Evolutionary conservation across 1,140 invertebrate genomes (phyloP).

Genomic region (Caenorhabditis inopinata): DNA sequence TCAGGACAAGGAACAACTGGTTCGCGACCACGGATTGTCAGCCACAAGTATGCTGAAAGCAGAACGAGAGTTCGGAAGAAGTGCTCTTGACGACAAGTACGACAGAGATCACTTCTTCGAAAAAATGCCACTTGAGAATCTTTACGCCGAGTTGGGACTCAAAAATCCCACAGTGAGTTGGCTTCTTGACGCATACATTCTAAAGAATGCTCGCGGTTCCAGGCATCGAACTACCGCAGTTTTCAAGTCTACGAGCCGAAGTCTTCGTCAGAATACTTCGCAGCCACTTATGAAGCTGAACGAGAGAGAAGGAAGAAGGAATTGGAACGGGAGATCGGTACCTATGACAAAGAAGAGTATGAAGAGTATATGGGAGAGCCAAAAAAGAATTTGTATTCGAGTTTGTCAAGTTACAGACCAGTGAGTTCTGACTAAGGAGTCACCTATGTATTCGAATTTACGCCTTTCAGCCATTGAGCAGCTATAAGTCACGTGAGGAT

Average conservation of each 20-base stretch:
- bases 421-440: background rate
- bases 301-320: conserved; percentile 34
- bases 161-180: conserved; percentile 14
- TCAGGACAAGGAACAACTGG: conserved; percentile 38
- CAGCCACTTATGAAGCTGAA: conserved; percentile 14
- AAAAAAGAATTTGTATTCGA: background rate
- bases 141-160: conserved; percentile 48
- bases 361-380: background rate
- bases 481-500: conserved; percentile 35
- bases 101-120: conserved; percentile 40
- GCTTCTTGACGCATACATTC: background rate
- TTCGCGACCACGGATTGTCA: conserved; percentile 42
- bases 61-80: conserved; percentile 41
- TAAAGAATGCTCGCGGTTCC: background rate
- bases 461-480: conserved; percentile 15
- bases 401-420: background rate
- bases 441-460: background rate
- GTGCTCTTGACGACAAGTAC: conserved; percentile 46
- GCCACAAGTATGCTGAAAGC: conserved; percentile 45
- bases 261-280: conserved; percentile 50
- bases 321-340: background rate
- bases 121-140: conserved; percentile 47
- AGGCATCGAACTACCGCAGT: conserved; percentile 28
- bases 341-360: conserved; percentile 6
- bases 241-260: conserved; percentile 51